Base-by-base conservation (phyloP, 1,140 invertebrate species). In the Diachasma alloeum region DNA sequence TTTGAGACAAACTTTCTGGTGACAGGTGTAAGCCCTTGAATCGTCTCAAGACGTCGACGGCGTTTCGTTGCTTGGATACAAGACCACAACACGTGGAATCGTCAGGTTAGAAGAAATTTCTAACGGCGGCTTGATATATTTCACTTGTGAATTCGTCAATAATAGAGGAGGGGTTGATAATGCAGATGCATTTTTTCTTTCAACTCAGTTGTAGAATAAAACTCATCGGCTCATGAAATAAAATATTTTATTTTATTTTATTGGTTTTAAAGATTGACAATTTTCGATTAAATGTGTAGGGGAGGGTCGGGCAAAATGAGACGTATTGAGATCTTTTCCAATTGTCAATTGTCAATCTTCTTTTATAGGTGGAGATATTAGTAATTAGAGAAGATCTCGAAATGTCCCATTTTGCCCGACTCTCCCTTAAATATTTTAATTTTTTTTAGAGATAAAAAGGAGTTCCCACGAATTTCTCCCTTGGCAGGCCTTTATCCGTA, bases 31-130 rank as follows among this genome's bases (percentile, higher is more conserved):
- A 22, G 4, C 22, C 36, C 36, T 4, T 39, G 68, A 59, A 68
- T 24, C 42, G 48, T 71, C 42, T 71, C 22, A 77, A 26, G 24
- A 69, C 56, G 36, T 26, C 24, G 69, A 24, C 39, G 80, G 67
- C 22, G 72, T 19, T 36, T 53, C 46, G 84, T 85, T 85, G 83
- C 84, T 72, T 82, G 72, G 84, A 44, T 80, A 85, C 83, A 59
- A 48, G 8, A 63, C 31, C 80, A 82, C 77, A 85, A 85, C 83
- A 84, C 63, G 42, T 72, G 31, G n/a, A 31, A 17, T 75, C 66
- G 63, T 19, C 37, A 17, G 39, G 63, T 42, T 22, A 37, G 39
- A 67, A 46, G 44, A 68, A 68, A 75, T 31, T 36, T 44, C 67
- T 68, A 42, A 66, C 75, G 17, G 17, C 24, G 71, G 44, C n/a